Percentiles rank a stretch among this genome's conserved stretches.
Conservation (phyloP, 2,888 invertebrate species). For the Gryllus longicercus region DNA sequence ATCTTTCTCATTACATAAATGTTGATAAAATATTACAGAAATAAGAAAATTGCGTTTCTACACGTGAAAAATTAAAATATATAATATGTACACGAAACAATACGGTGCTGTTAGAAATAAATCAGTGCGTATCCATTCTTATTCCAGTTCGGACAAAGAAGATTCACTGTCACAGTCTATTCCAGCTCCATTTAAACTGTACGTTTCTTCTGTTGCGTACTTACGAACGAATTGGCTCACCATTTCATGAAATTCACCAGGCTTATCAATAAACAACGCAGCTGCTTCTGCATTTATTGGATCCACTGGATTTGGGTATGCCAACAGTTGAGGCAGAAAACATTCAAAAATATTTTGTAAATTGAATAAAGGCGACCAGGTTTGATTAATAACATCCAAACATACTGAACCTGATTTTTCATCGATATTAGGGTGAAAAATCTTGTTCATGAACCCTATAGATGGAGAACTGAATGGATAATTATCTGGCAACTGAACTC, state of each 20-base stretch:
- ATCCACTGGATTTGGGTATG: slow-evolving; percentile 99
- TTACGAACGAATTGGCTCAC: slow-evolving; percentile 93
- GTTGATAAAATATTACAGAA: no score
- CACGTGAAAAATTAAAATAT: no score
- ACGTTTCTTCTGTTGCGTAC: slow-evolving; percentile 96
- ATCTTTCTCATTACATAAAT: no score
- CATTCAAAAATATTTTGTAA: slow-evolving; percentile 99
- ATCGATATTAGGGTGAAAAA: slow-evolving; percentile 65
- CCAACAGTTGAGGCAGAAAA: slow-evolving; percentile 96
- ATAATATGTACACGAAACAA: no score
- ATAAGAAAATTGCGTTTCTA: no score
- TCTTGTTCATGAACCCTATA: slow-evolving; percentile 63
- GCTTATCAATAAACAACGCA: slow-evolving; percentile 98
- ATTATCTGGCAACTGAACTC: slow-evolving; percentile 62
- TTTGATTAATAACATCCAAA: slow-evolving; percentile 63
- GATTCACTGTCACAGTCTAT: slow-evolving; percentile 87
- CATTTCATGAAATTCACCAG: slow-evolving; percentile 99
- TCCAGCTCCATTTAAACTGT: slow-evolving; percentile 78
- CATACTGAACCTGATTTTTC: slow-evolving; percentile 64
- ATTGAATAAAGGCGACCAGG: slow-evolving; percentile 64
- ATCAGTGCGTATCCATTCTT: not conserved
- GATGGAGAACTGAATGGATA: slow-evolving; percentile 68
- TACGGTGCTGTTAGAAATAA: no score
- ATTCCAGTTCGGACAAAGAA: slow-evolving; percentile 79
- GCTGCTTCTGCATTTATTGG: slow-evolving; percentile 99